Base-by-base conservation (phyloP, 2,888 invertebrate genomes). In the Cetonia aurata region DNA sequence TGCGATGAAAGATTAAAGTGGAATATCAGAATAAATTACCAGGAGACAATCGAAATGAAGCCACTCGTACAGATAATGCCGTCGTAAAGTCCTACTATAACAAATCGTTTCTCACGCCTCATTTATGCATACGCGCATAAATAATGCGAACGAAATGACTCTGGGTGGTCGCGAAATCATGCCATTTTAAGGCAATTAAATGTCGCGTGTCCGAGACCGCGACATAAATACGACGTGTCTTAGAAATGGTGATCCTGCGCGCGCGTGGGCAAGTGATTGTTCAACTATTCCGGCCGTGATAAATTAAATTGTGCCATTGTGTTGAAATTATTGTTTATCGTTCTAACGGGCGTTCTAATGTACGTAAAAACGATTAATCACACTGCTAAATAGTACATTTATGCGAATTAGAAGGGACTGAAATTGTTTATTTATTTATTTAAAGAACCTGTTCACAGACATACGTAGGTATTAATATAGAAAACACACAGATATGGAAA, bases 151-250 rank as follows among this genome's bases (percentile, higher is more conserved):
- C 55, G 62, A 41, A 59, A 53, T 68, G 62, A 71, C 60, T 53
- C 53, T 75, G 75, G 75, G 75, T 73, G 75, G 75, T 75, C 75
- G 71, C 69, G 52, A 72, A 73, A 67, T 73, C 65, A 71, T 72
- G 68, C 57, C 72, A 59, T 60, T 68, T 48, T 65, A 37, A 67
- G 70, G 73, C 72, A 75, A 75, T 75, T 73, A 73, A 72, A 73
- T 73, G 73, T 73, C 72, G 70, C 73, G 72, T 74, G 74, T 73
- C 73, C 33, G 65, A 13, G 44, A 25, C 17, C 55, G 69, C 48
- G 65, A 71, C 71, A 71, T 71, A 65, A 69, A 71, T 71, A 71
- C 71, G 71, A 71, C 68, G 71, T 71, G 66, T 71, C 56, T 65
- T 53, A 69, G 69, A 69, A 62, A 62, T 62, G 62, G 42, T 69